A percentile compares a stretch with the other conserved stretches of the same genome.
Evolutionary conservation across 2,797 vertebrate species (phyloP).

Genomic region (Morelia viridis): DNA sequence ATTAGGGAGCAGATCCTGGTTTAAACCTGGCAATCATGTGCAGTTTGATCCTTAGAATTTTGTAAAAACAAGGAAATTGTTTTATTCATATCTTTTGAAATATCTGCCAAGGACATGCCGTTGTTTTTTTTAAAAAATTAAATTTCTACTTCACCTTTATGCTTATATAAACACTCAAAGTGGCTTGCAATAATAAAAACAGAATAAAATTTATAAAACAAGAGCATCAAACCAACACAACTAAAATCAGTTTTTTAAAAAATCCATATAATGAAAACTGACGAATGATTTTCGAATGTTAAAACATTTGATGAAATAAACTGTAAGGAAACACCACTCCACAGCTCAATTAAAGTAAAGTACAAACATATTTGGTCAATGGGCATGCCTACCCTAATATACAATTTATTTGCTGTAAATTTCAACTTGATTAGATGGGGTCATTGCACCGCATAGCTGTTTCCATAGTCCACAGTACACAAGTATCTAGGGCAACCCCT

Average conservation of each 20-base stretch:
- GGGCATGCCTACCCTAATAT: not conserved
- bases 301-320: conserved; percentile 4
- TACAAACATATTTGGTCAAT: not conserved
- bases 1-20: not conserved
- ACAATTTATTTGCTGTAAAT: not conserved
- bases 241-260: no score
- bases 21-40: not conserved
- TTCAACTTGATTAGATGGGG: not conserved
- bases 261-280: not conserved
- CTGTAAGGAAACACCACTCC: not conserved
- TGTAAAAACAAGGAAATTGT: conserved; percentile 13
- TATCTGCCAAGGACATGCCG: conserved; percentile 48
- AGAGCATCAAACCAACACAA: no score
- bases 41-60: not conserved
- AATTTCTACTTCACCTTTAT: not conserved
- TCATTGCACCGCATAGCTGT: not conserved
- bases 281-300: not conserved
- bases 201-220: no score
- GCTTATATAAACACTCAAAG: no score
- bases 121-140: not conserved
- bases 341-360: not conserved
- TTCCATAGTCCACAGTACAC: not conserved
- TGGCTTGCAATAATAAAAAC: no score
- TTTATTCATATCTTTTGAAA: conserved; percentile 52
- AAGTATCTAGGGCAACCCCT: not conserved